Percentiles rank a stretch among this genome's conserved stretches.
phyloP scores from a whole-genome alignment of 2,113 vertebrate genomes.

The Ciconia maguari region DNA sequence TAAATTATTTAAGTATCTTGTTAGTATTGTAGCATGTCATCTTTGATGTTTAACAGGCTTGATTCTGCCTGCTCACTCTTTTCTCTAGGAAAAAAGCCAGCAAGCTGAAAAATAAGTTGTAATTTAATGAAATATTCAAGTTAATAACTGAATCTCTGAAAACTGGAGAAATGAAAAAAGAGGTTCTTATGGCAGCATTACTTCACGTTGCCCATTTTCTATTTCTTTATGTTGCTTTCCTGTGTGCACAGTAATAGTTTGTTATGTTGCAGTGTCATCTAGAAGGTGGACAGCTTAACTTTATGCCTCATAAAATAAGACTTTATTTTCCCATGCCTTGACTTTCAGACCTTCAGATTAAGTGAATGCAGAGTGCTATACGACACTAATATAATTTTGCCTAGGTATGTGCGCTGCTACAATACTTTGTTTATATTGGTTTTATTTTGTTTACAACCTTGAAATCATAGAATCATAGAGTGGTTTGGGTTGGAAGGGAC shows the following conservation, averaged over 20 bases:
- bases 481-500: neutral
- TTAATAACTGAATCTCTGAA: neutral
- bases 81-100: neutral
- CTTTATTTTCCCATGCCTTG: neutral
- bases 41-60: neutral
- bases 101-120: neutral
- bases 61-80: neutral
- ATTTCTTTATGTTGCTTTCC: neutral
- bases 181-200: neutral
- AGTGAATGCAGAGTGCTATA: neutral
- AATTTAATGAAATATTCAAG: neutral
- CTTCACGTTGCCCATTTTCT: neutral
- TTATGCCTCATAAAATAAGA: neutral
- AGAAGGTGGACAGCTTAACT: neutral
- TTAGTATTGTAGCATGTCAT: neutral
- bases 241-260: neutral
- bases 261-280: neutral
- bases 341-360: neutral
- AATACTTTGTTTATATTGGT: neutral
- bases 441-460: neutral
- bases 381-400: neutral
- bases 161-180: neutral
- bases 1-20: neutral
- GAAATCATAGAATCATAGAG: neutral
- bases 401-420: neutral